Evolutionary conservation across 2,113 vertebrate genomes (phyloP).

Genomic region (Hemiprocne comata): DNA sequence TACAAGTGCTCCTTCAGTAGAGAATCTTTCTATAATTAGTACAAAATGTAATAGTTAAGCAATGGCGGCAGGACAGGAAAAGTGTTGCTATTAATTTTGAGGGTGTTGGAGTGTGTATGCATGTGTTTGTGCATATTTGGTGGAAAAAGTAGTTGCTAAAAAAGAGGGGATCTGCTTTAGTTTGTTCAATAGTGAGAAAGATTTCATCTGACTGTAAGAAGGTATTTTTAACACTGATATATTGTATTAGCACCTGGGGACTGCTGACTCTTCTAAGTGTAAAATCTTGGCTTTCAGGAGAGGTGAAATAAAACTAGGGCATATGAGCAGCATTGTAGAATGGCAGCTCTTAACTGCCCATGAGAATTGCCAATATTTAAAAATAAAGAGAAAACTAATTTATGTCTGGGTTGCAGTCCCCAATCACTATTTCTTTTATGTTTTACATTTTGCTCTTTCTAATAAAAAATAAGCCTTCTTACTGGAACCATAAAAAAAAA

Average conservation of each 20-base stretch:
- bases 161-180: background rate
- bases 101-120: fast-evolving
- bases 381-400: constrained; percentile 36
- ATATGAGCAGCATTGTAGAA: constrained; percentile 34
- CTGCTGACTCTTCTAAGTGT: constrained; percentile 65
- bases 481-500: background rate
- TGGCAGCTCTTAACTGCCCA: constrained; percentile 28
- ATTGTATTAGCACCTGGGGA: constrained; percentile 68
- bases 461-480: constrained; percentile 3
- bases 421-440: background rate
- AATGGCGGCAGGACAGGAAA: background rate
- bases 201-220: constrained; percentile 49
- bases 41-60: background rate
- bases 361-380: constrained; percentile 45
- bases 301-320: constrained; percentile 62
- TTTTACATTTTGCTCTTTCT: constrained; percentile 29
- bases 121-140: background rate
- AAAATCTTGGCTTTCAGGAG: constrained; percentile 65
- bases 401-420: background rate
- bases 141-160: background rate
- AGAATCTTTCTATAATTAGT: background rate
- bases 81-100: background rate
- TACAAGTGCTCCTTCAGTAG: background rate
- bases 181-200: background rate
- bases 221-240: constrained; percentile 72